These are phyloP conservation scores for Bombus waltoni DNA, from an alignment of 1,140 invertebrate species.

Conservation along the genomic window DNA sequence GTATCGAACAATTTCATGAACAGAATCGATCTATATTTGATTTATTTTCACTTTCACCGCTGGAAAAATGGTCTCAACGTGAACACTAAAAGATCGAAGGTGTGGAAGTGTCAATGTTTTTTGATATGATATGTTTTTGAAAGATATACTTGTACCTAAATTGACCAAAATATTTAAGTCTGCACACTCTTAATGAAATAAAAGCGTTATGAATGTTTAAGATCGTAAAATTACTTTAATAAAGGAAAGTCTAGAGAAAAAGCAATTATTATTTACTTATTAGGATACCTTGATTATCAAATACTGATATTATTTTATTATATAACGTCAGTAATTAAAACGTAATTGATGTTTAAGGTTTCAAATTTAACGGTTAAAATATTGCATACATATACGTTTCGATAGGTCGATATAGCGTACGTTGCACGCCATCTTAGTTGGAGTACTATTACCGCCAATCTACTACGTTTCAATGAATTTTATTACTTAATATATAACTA, in stretches of 20 bases:
- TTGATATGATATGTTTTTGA: conserved; percentile 6
- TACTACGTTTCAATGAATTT: conserved; percentile 21
- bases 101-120: conserved; percentile 1
- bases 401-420: not conserved
- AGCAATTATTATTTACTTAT: not conserved
- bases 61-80: conserved; percentile 60
- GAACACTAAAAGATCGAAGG: conserved; percentile 42
- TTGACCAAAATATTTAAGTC: conserved; percentile 1
- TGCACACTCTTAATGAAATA: not conserved
- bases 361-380: not conserved
- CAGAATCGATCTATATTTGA: conserved; percentile 66
- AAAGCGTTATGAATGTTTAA: not conserved
- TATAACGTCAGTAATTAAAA: not conserved
- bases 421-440: conserved; percentile 25
- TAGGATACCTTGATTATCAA: conserved; percentile 28
- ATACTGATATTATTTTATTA: not conserved
- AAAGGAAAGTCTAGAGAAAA: not conserved
- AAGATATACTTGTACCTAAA: not conserved
- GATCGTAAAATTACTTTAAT: conserved; percentile 28
- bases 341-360: not conserved
- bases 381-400: not conserved
- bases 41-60: conserved; percentile 62
- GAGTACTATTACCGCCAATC: conserved; percentile 46
- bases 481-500: not conserved
- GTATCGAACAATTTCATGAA: conserved; percentile 76